Evolutionary conservation across 2,113 vertebrate species (phyloP).

Genomic region (Vulpes vulpes): DNA sequence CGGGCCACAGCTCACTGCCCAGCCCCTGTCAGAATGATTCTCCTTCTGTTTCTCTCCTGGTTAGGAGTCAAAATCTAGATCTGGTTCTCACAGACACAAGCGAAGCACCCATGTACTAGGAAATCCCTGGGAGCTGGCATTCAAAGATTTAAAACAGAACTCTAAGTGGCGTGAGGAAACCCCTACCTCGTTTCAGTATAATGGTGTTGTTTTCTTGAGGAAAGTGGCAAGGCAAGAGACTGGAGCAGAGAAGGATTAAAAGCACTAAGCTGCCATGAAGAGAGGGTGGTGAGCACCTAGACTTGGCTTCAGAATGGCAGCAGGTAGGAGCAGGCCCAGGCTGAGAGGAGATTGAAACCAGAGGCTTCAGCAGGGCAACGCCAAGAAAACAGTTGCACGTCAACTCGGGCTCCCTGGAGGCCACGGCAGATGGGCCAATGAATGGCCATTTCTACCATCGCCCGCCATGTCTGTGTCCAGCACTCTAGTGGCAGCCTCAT

Average conservation of each 20-base stretch:
- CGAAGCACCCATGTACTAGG: background rate
- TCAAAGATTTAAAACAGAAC: background rate
- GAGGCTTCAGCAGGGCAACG: background rate
- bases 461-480: background rate
- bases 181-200: background rate
- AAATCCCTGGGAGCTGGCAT: background rate
- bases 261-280: background rate
- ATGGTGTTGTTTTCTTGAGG: background rate
- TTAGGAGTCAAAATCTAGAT: background rate
- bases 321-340: slow-evolving; percentile 18
- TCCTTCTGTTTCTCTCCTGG: background rate
- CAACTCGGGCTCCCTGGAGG: background rate
- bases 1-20: background rate
- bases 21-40: background rate
- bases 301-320: background rate
- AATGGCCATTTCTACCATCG: background rate
- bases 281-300: background rate
- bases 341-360: background rate
- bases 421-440: background rate
- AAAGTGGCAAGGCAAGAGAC: background rate
- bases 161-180: background rate
- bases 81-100: background rate
- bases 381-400: background rate
- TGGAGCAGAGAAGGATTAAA: background rate
- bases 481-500: background rate